A percentile compares a stretch with the other conserved stretches of the same genome.
phyloP scores from a whole-genome alignment of 2,797 vertebrate species.

The Myripristis murdjan region DNA sequence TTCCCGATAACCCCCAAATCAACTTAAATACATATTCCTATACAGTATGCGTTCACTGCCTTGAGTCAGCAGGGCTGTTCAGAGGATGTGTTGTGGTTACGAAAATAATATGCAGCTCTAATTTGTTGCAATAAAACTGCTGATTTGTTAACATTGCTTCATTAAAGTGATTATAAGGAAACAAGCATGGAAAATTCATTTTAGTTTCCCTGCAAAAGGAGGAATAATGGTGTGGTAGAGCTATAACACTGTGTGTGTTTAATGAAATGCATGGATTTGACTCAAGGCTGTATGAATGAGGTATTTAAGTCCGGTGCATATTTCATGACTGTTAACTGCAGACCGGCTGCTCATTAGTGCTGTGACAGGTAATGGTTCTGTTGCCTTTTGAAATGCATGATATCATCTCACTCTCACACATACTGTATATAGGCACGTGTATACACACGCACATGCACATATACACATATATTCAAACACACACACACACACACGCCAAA shows the following conservation, averaged over 20 bases:
- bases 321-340: slow-evolving; percentile 68
- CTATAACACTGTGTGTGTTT: slow-evolving; percentile 37
- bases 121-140: slow-evolving; percentile 42
- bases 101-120: slow-evolving; percentile 9
- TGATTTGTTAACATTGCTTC: slow-evolving; percentile 35
- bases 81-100: background rate
- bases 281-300: slow-evolving; percentile 55
- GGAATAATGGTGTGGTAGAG: slow-evolving; percentile 22
- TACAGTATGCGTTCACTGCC: background rate
- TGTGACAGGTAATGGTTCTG: slow-evolving; percentile 37
- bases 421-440: background rate
- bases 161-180: slow-evolving; percentile 38
- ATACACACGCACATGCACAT: background rate
- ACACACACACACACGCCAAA: background rate
- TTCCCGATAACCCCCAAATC: slow-evolving; percentile 61
- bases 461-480: background rate
- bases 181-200: slow-evolving; percentile 33
- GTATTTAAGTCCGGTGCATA: slow-evolving; percentile 65
- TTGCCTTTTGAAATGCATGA: slow-evolving; percentile 28
- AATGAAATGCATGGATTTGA: slow-evolving; percentile 65
- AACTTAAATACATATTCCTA: slow-evolving; percentile 14
- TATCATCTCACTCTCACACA: slow-evolving; percentile 11
- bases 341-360: slow-evolving; percentile 58
- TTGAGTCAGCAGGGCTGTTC: slow-evolving; percentile 8
- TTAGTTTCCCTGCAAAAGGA: slow-evolving; percentile 27